Percentiles rank a stretch among this genome's conserved stretches.
phyloP scores from a whole-genome alignment of 2,797 vertebrate genomes.

The Dermochelys coriacea region DNA sequence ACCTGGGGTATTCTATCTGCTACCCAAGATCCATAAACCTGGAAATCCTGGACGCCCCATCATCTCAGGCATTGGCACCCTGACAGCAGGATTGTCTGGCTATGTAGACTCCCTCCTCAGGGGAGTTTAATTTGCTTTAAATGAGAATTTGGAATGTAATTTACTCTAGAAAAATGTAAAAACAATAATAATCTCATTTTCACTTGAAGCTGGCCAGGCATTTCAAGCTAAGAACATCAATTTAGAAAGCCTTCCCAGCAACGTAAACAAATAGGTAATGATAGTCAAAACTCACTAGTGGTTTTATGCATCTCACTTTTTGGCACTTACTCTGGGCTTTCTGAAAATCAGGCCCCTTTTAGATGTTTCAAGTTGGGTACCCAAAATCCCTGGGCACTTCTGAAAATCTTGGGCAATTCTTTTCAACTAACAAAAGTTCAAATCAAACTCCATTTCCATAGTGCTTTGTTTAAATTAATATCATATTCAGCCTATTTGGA shows the following conservation, averaged over 20 bases:
- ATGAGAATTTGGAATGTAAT: not conserved
- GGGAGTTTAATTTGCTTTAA: too few species aligned
- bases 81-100: too few species aligned
- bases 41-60: too few species aligned
- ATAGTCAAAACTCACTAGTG: not conserved
- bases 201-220: not conserved
- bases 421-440: not conserved
- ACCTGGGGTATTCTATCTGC: too few species aligned
- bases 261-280: too few species aligned
- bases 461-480: not conserved
- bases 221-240: not conserved
- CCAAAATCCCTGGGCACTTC: not conserved
- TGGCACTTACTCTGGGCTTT: fast-evolving
- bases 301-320: not conserved
- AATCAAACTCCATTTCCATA: not conserved
- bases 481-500: not conserved
- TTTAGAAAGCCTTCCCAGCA: not conserved
- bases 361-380: not conserved
- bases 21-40: too few species aligned
- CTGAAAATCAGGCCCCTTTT: not conserved
- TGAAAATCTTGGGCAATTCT: not conserved
- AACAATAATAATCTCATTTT: not conserved
- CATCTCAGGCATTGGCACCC: too few species aligned
- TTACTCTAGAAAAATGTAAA: not conserved
- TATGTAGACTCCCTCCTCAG: too few species aligned